Conservation (phyloP, 2,888 invertebrate genomes). For the Leptinotarsa rubiginosa region DNA sequence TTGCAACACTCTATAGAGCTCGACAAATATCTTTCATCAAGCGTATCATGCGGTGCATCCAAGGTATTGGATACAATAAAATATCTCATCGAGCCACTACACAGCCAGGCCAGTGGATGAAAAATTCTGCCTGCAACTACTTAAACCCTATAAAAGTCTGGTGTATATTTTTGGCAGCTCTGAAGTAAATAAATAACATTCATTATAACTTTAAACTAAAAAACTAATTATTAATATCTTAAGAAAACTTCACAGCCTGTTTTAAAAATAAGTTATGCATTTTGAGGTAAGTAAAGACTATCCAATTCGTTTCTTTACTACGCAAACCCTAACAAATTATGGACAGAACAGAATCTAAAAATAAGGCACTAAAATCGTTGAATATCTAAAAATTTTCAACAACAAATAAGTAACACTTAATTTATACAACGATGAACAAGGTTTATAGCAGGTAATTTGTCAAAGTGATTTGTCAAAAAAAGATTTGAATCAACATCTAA, state of each 20-base stretch:
- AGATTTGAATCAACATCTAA: neutral
- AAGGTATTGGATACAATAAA: neutral
- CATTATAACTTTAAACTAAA: conserved; percentile 34
- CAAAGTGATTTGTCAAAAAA: conserved; percentile 3
- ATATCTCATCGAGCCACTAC: neutral
- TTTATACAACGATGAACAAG: conserved; percentile 15
- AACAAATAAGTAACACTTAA: conserved; percentile 34
- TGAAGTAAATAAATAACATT: conserved; percentile 40
- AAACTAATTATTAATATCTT: conserved; percentile 35
- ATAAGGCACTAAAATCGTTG: conserved; percentile 38
- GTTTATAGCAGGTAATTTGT: conserved; percentile 16
- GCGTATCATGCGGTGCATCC: neutral
- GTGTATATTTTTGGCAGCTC: conserved; percentile 33
- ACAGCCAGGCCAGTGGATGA: neutral
- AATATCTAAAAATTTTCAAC: conserved; percentile 27
- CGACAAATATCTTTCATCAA: neutral
- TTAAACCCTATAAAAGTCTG: conserved; percentile 21
- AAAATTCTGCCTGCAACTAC: conserved; percentile 17
- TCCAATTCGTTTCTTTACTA: conserved; percentile 29
- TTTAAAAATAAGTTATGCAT: conserved; percentile 30
- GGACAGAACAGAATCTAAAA: conserved; percentile 29
- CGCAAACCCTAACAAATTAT: conserved; percentile 16
- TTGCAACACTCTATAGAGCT: too few species aligned
- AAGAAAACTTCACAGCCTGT: conserved; percentile 38
- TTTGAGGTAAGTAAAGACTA: conserved; percentile 38